Conservation (phyloP, 2,797 vertebrate species). For the Clarias platycephalus region DNA sequence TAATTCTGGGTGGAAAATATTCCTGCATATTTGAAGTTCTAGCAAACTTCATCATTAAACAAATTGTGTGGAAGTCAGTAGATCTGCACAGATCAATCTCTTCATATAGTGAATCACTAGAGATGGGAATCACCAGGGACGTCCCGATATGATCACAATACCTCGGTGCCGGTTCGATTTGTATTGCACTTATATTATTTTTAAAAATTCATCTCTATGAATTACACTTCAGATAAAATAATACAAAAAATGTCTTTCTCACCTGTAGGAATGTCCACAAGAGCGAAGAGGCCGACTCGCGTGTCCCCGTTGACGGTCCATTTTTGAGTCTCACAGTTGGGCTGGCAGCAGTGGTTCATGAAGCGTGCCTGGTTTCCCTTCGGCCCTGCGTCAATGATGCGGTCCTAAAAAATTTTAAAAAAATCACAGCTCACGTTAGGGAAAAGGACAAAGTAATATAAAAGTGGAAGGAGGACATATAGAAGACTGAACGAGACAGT, state of each 20-base stretch:
- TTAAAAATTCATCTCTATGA: background rate
- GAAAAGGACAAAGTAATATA: background rate
- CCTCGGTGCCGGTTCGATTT: no score
- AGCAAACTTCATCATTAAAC: no score
- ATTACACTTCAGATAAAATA: background rate
- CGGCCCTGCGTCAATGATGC: conserved; percentile 97
- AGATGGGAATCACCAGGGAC: no score
- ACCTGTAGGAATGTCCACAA: conserved; percentile 92
- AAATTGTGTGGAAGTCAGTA: background rate
- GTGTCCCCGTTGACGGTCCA: conserved; percentile 99
- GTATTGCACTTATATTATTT: no score
- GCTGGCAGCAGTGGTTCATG: conserved; percentile 99
- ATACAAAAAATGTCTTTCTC: background rate
- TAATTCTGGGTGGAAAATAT: background rate
- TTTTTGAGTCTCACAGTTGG: conserved; percentile 98
- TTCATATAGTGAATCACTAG: no score
- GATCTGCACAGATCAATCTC: background rate
- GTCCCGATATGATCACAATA: no score
- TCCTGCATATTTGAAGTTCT: background rate
- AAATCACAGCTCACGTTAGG: background rate
- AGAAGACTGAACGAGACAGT: background rate
- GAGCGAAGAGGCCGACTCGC: conserved; percentile 92
- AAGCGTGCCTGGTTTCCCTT: conserved; percentile 98
- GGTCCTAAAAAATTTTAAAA: conserved; percentile 81
- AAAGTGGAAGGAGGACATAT: background rate